These are phyloP conservation scores for Lamellibrachia luymesi DNA, from an alignment of 1,140 invertebrate genomes.

Conservation along the genomic window DNA sequence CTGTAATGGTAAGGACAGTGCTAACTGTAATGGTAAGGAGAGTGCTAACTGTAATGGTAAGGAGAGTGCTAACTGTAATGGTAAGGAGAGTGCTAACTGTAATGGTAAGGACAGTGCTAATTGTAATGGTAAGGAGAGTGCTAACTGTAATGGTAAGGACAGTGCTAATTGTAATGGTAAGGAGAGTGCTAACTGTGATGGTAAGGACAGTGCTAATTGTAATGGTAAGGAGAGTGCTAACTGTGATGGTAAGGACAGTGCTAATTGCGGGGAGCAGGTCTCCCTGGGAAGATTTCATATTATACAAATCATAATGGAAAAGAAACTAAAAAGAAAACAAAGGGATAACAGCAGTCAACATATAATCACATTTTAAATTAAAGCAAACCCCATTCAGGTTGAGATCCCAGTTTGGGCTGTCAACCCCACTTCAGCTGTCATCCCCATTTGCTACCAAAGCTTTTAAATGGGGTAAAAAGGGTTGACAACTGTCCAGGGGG, in stretches of 20 bases:
- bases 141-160: background rate
- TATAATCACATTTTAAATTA: background rate
- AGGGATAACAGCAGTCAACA: background rate
- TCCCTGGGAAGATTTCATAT: background rate
- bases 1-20: background rate
- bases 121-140: background rate
- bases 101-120: background rate
- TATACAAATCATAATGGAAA: background rate
- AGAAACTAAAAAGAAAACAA: background rate
- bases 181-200: background rate
- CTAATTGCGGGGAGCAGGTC: background rate
- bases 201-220: background rate
- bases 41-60: background rate
- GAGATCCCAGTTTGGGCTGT: background rate
- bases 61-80: background rate
- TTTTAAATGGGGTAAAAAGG: background rate
- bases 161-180: background rate
- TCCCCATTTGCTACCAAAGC: background rate
- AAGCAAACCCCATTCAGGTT: background rate
- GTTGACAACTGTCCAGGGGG: background rate
- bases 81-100: background rate
- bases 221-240: background rate
- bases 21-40: background rate
- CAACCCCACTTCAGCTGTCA: background rate
- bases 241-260: background rate